Base-by-base conservation (phyloP, 1,140 invertebrate genomes). In the Trichogramma pretiosum region DNA sequence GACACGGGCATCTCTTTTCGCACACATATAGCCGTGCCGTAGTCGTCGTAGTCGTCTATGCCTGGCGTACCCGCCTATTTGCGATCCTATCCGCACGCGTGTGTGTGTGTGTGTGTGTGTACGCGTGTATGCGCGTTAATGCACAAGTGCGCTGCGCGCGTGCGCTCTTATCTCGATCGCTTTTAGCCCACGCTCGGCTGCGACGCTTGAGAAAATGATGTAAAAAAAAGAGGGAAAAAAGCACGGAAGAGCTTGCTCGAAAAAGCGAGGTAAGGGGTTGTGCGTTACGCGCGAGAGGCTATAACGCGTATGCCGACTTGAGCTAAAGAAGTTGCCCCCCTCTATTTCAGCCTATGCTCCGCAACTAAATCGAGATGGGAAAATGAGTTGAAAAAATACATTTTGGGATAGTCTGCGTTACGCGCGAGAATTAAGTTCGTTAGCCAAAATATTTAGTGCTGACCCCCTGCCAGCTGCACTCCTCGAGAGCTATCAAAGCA, bases 61-160 rank as follows among this genome's bases (percentile, higher is more conserved):
- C 16, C 35, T 16, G 8, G 10, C 16, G 35, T 18, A 9, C 35
- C 38, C 21, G 10, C 39, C 45, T 47, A 43, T 52, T 52, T 52
- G 44, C 40, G 50, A 52, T 52, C 45, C 39, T 47, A 44, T 46
- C 39, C 44, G 32, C 18, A 18, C 32, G 16, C 30, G 39, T 40
- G 40, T 47, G 37, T 36, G 47, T 47, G 49, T 39, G 28, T 30
- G 39, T 18, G 21, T 43, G 43, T 5, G 32, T 38, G 49, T 17
- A 37, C 9, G 37, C 43, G 49, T 17, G 19, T 21, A 17, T 8
- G 28, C 42, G 45, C 36, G n/a, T n/a, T n/a, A n/a, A n/a, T n/a
- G n/a, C n/a, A n/a, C n/a, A n/a, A n/a, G n/a, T n/a, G n/a, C n/a
- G n/a, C n/a, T n/a, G 43, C 9, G 37, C 43, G 49, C 21, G 19